These are phyloP conservation scores for Phymastichus coffea DNA, from an alignment of 1,140 invertebrate genomes.

Conservation along the genomic window DNA sequence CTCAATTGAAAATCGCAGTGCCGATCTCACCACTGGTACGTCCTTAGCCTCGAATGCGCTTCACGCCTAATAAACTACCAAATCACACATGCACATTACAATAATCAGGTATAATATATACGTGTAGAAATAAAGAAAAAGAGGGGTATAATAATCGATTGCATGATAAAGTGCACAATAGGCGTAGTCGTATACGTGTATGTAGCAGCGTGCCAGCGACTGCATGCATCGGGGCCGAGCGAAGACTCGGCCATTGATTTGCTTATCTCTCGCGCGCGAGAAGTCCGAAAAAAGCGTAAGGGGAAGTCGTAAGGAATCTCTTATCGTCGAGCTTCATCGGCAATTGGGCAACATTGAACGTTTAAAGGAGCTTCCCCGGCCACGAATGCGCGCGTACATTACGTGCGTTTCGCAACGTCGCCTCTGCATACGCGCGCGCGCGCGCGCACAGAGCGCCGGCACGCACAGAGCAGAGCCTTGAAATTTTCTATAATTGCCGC, in stretches of 20 bases:
- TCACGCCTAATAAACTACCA: slow-evolving; percentile 2
- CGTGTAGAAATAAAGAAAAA: too few relatives aligned
- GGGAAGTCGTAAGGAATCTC: slow-evolving; percentile 5
- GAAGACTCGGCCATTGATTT: slow-evolving; percentile 22
- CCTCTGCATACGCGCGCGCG: background rate
- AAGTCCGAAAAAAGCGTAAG: slow-evolving; percentile 11
- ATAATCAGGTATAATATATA: too few relatives aligned
- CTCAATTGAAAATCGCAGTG: background rate
- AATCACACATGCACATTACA: too few relatives aligned
- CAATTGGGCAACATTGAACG: slow-evolving; percentile 14
- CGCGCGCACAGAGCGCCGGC: background rate
- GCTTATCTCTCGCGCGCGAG: slow-evolving; percentile 5
- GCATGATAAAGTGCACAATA: too few relatives aligned
- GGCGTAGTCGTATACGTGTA: too few relatives aligned
- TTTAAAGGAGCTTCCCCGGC: too few relatives aligned
- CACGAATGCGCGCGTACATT: too few relatives aligned
- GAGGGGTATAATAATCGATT: too few relatives aligned
- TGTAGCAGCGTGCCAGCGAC: too few relatives aligned
- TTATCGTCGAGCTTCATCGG: slow-evolving; percentile 7
- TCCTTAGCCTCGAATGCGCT: background rate
- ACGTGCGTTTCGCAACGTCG: background rate
- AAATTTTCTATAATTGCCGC: slow-evolving; percentile 43
- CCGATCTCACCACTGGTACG: background rate
- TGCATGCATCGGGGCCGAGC: slow-evolving; percentile 3
- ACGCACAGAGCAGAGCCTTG: too few relatives aligned